Percentiles rank a stretch among this genome's conserved stretches.
These are phyloP conservation scores for Ellobius talpinus DNA, from an alignment of 2,113 vertebrate genomes.

Conservation along the genomic window DNA sequence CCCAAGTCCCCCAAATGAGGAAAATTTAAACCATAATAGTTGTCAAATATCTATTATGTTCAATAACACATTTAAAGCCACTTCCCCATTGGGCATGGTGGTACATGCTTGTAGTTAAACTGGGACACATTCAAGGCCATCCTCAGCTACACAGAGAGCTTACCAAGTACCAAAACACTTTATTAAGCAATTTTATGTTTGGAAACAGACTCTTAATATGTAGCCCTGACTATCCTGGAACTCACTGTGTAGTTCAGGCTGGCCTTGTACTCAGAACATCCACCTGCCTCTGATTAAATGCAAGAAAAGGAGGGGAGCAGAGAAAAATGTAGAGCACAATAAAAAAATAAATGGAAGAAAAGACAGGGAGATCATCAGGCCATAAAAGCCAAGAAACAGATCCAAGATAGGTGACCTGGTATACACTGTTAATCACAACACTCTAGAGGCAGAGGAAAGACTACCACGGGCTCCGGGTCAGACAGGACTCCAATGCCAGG, in stretches of 20 bases:
- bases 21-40: not conserved
- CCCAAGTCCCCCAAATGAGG: not conserved
- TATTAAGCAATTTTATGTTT: not conserved
- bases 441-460: not conserved
- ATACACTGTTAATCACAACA: not conserved
- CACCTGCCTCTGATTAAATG: not conserved
- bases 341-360: not conserved
- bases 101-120: not conserved
- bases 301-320: not conserved
- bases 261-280: not conserved
- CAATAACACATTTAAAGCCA: not conserved
- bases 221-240: not conserved
- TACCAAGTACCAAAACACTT: not conserved
- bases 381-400: not conserved
- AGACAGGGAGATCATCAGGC: not conserved
- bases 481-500: not conserved
- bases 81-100: not conserved
- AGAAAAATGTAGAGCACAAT: too few relatives aligned
- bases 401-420: not conserved
- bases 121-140: not conserved
- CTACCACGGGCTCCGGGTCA: too few relatives aligned
- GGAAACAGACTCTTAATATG: not conserved
- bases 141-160: not conserved
- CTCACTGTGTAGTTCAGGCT: not conserved
- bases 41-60: not conserved